phyloP scores from a whole-genome alignment of 2,113 vertebrate species.

The Paracanthobrama guichenoti region DNA sequence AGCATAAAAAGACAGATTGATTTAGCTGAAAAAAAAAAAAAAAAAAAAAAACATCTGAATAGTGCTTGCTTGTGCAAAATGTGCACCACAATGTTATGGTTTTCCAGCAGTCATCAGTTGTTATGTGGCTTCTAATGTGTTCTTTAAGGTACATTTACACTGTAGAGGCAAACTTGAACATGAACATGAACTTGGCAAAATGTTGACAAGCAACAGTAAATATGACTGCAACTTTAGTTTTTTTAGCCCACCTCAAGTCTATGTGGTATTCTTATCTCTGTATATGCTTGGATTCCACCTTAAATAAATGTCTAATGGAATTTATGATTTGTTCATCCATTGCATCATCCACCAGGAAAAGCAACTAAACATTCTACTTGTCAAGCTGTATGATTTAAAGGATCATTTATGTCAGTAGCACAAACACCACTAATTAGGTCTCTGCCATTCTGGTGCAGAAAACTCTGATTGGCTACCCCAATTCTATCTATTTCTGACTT shows the following conservation, averaged over 20 bases:
- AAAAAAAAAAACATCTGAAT: too few relatives aligned
- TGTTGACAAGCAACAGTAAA: background rate
- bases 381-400: background rate
- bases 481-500: conserved; percentile 14
- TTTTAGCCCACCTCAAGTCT: background rate
- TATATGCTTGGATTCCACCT: background rate
- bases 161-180: background rate
- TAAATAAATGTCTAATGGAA: background rate
- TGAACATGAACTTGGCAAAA: background rate
- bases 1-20: background rate
- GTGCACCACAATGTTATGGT: background rate
- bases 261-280: too few relatives aligned
- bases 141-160: background rate
- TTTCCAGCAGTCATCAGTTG: background rate
- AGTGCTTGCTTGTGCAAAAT: background rate
- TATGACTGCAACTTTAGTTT: background rate
- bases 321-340: background rate
- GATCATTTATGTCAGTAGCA: background rate
- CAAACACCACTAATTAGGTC: conserved; percentile 30
- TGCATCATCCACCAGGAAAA: conserved; percentile 1
- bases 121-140: background rate
- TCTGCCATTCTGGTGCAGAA: background rate
- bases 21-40: too few relatives aligned
- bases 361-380: background rate
- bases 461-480: conserved; percentile 5